Base-by-base conservation (phyloP, 1,140 invertebrate genomes). In the Agrypnia vestita region DNA sequence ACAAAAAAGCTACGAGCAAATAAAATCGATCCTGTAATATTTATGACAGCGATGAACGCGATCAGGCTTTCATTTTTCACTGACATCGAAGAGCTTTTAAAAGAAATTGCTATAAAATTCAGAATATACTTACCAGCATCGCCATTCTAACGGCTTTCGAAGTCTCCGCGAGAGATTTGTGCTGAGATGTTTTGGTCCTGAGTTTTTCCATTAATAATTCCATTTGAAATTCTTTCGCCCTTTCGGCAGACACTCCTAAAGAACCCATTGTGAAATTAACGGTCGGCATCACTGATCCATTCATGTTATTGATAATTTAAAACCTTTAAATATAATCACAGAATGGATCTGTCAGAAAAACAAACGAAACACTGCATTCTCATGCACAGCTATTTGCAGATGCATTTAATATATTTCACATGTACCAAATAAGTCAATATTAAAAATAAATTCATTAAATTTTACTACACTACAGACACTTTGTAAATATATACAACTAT, bases 121-220 rank as follows among this genome's bases (percentile, higher is more conserved):
- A 35, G 25, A 35, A 13, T 51, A n/a, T 82, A 89, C 90, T 89
- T 91, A 97, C 96, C 88, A 96, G 88, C 86, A 97, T 91, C 72
- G 94, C 92, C 92, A 96, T 94, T 79, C 96, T 90, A 64, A 97
- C 91, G 79, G 93, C 94, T 89, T 97, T 97, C 8, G 96, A 94
- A 81, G 93, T 95, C 86, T 98, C 96, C 44, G 91, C 89, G 84
- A 97, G 93, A 47, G 94, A 92, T 87, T 95, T 96, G 82, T 93
- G 93, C 84, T 95, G 93, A 43, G 93, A 91, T 84, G 94, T 92
- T 87, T 95, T 95, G 10, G 93, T 93, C 61, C 95, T 91, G n/a
- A 97, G 87, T 85, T 95, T 95, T 85, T 97, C 96, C 95, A 97
- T 97, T 47, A 97, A 88, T 77, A 95, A 90, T 87, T 96, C 94